Evolutionary conservation across 2,888 invertebrate species (phyloP).

Genomic region (Mantis religiosa): DNA sequence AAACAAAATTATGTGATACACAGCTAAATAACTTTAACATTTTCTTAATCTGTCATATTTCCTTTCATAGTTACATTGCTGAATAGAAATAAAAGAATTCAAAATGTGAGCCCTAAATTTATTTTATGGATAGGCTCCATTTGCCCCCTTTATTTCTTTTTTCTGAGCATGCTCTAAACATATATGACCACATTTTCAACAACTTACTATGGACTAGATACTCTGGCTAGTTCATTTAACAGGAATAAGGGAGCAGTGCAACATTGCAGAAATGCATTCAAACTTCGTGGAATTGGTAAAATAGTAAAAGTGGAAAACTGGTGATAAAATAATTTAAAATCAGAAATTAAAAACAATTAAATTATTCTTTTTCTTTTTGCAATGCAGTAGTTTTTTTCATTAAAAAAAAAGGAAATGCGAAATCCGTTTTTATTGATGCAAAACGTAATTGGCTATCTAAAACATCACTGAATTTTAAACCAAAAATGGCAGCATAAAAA

Average conservation of each 20-base stretch:
- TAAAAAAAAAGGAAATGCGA: neutral
- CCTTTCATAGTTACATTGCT: no score
- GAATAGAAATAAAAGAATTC: no score
- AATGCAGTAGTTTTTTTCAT: neutral
- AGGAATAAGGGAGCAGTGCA: constrained; percentile 1
- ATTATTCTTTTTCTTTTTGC: neutral
- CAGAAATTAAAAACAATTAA: neutral
- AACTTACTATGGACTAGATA: neutral
- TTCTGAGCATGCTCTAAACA: neutral
- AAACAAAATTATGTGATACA: neutral
- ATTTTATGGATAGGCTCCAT: neutral
- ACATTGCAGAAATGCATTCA: neutral
- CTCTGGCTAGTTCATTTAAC: neutral
- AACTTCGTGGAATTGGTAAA: neutral
- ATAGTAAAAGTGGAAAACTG: neutral
- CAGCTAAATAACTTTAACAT: no score
- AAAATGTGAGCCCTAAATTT: no score
- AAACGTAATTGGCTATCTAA: neutral
- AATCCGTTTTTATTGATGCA: constrained; percentile 28
- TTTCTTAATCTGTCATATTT: no score
- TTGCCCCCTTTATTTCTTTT: neutral
- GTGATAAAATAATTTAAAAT: neutral
- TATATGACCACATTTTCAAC: neutral
- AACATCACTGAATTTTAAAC: neutral
- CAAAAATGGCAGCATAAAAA: neutral